Percentiles rank a stretch among this genome's conserved stretches.
Evolutionary conservation across 2,113 vertebrate genomes (phyloP).

Genomic region (Perognathus longimembris): DNA sequence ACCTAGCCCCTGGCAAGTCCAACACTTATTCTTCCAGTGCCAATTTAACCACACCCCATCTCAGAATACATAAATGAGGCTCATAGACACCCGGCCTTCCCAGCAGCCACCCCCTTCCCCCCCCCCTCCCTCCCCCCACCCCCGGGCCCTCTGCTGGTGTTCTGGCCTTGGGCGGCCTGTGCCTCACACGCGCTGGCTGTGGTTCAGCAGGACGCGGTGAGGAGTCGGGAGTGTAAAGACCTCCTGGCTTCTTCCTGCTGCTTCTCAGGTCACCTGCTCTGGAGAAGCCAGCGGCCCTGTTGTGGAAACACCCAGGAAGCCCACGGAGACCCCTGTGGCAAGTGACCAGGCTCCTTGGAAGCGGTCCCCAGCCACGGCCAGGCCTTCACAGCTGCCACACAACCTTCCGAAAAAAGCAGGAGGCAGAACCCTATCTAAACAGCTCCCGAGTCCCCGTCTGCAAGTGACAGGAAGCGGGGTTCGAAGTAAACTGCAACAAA

Average conservation of each 20-base stretch:
- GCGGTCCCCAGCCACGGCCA: no score
- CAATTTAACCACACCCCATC: neutral
- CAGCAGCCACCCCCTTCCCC: no score
- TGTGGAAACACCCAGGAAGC: neutral
- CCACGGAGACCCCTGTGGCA: no score
- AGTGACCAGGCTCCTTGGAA: neutral
- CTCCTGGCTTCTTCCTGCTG: neutral
- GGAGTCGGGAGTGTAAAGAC: no score
- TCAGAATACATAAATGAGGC: no score
- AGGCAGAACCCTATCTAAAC: neutral
- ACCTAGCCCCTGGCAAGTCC: neutral
- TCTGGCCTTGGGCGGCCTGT: rapidly evolving
- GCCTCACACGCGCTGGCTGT: no score
- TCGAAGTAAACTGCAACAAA: neutral
- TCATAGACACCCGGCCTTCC: neutral
- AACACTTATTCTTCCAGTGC: neutral
- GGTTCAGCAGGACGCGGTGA: no score
- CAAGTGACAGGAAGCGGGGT: neutral
- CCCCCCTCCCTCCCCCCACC: no score
- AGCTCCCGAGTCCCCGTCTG: neutral
- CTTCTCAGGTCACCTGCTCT: neutral
- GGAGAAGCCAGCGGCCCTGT: neutral
- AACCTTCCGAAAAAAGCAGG: neutral
- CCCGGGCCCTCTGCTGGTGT: neutral
- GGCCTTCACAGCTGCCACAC: neutral